Base-by-base conservation (phyloP, 2,888 invertebrate species). In the Synergus japonicus region DNA sequence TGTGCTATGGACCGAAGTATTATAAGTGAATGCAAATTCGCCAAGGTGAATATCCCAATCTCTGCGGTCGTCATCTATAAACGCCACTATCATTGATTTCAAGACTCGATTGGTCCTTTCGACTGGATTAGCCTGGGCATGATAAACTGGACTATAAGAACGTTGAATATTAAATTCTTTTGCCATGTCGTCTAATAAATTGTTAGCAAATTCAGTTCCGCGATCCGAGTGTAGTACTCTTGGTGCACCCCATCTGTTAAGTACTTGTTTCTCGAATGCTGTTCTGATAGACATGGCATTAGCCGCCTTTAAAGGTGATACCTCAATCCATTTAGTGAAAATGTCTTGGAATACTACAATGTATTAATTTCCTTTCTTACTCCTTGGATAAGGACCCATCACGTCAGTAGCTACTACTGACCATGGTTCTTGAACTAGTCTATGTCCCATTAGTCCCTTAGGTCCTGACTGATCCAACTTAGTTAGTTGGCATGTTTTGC, bases 91-190 rank as follows among this genome's bases (percentile, higher is more conserved):
- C 85, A 86, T 85, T 0, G 84, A 85, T 43, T 87, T 85, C 0
- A 88, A 0, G 2, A 43, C 43, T 43, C 43, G 5, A 43, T 43
- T 43, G 8, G 43, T 43, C 43, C 5, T 43, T 43, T 88, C 87
- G 0, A 83, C 83, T 0, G 86, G 88, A 76, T 87, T 87, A 0
- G 83, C 84, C 63, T 87, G 86, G 0, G 88, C 84, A 78, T 86
- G 84, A 49, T 86, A 85, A 0, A 73, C 78, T 4, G 82, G 83
- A 2, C 77, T 80, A 18, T 78, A 81, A 1, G 67, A 37, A 10
- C 80, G 76, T 0, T n/a, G 41, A 0, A 85, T 76, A 0, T 80
- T 80, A 63, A 66, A 76, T 8, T 0, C 81, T 82, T 18, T 81
- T 78, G 5, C 64, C 58, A 76, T 41, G 15, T 66, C 10, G 4